Evolutionary conservation across 2,888 invertebrate species (phyloP), one percentile per base, ranked within the genome.

Genomic region (Anthophora plumipes): DNA sequence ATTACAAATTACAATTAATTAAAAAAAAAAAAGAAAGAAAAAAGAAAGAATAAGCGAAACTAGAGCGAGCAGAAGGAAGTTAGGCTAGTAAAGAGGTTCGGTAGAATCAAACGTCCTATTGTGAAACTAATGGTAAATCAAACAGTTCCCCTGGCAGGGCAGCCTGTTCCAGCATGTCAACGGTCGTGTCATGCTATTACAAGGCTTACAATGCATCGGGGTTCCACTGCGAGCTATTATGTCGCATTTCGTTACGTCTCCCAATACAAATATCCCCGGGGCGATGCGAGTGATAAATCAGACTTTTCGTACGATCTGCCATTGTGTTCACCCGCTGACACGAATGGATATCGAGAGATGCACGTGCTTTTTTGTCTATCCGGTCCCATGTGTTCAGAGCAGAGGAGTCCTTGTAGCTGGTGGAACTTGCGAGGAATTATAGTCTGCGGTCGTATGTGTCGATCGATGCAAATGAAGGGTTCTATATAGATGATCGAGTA

Each of bases 241-340:
- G 93, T 91, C 91, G 91, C 91, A 91, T 92, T 92, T 91, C 91
- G 92, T 93, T 91, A 92, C 91, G 89, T 90, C 88, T 90, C 88
- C 90, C 90, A 92, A 91, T 92, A 92, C 92, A 93, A 93, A 92
- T 92, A 92, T 84, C 88, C 84, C 82, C 79, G 73, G 87, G 85
- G 86, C 88, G 88, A 88, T 83, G 85, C 85, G 84, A 90, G 92
- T 92, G 91, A 93, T 93, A 93, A 93, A 92, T 93, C 93, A 92
- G 92, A 92, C 91, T 92, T 92, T 93, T 90, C 91, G 89, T 88
- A 85, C 89, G 89, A 89, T 89, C 89, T 86, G 90, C 91, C 89
- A 91, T 92, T 92, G 91, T 92, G 83, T 88, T 89, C 90, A 22
- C 89, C 90, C 88, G 86, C 85, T 87, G 90, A 90, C 89, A 87